Base-by-base conservation (phyloP, 2,888 invertebrate genomes). In the Epirrhoe tristata region DNA sequence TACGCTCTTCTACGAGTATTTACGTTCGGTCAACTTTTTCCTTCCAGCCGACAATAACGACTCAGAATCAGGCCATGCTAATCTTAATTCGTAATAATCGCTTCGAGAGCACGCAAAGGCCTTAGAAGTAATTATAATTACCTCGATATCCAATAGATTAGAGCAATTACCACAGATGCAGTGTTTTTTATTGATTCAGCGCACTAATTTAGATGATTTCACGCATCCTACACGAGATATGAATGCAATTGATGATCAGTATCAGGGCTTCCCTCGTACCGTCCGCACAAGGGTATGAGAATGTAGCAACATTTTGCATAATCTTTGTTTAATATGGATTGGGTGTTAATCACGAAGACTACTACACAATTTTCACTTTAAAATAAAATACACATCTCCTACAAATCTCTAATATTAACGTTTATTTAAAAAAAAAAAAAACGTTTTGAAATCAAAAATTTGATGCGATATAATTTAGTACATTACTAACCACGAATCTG, bases 201-300 rank as follows among this genome's bases (percentile, higher is more conserved):
- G 17, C 17, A 56, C 65, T 62, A 60, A 64, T 67, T 54, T 31
- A 43, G 32, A 61, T 70, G 51, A 71, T 71, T 67, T 64, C 32
- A 46, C 24, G 53, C 62, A 70, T 74, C 74, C 74, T 66, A 39
- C 67, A 68, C 69, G 67, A 74, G 66, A 70, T 71, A 43, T 51
- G 51, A 52, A 60, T 66, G 55, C 53, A 51, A 65, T 63, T 50
- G 48, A 31, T 50, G 17, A 63, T 48, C 46, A 67, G 63, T 52
- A 10, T 12, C 17, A 36, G 36, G 32, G 57, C 57, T 67, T 60
- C 63, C 14, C 63, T 63, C 59, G 51, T 32, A 52, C 46, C 17
- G 34, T 12, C 32, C 50, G 34, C 58, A 57, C 48, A 12, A 34
- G 32, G 17, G n/a, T 56, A 56, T 17, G 34, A n/a, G n/a, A 16